phyloP scores from a whole-genome alignment of 2,888 invertebrate species.

The Syrphus vitripennis region DNA sequence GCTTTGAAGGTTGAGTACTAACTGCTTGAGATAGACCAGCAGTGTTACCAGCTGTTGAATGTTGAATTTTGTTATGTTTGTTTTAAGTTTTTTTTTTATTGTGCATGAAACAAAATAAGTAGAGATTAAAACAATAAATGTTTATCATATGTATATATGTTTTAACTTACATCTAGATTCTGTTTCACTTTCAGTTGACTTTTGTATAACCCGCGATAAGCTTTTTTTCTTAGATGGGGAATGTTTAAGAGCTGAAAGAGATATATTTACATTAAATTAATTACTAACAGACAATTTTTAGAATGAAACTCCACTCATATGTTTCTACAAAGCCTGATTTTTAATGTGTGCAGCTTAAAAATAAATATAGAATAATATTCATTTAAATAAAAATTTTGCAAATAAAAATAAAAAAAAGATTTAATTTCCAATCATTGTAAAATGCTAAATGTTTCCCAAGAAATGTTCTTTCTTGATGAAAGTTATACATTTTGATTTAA shows the following conservation, averaged over 20 bases:
- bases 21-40: slow-evolving; percentile 75
- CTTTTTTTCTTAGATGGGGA: slow-evolving; percentile 98
- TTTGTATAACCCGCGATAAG: slow-evolving; percentile 87
- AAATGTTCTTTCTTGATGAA: background rate
- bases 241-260: slow-evolving; percentile 92
- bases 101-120: background rate
- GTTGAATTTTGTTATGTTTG: background rate
- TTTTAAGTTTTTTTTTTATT: background rate
- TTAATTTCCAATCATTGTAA: slow-evolving; percentile 6
- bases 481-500: background rate
- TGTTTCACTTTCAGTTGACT: slow-evolving; percentile 87
- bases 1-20: slow-evolving; percentile 73
- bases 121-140: background rate
- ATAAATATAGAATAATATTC: background rate
- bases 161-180: slow-evolving; percentile 82
- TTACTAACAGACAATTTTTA: background rate
- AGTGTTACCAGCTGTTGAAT: slow-evolving; percentile 50
- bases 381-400: background rate
- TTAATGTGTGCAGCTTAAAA: slow-evolving; percentile 31
- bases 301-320: slow-evolving; percentile 44
- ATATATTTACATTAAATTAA: background rate
- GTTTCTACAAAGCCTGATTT: slow-evolving; percentile 54
- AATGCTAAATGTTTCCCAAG: slow-evolving; percentile 55
- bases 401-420: background rate
- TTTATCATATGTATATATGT: background rate